A percentile compares a stretch with the other conserved stretches of the same genome.
Conservation (phyloP, 1,140 invertebrate species). For the Berghia stephanieae region DNA sequence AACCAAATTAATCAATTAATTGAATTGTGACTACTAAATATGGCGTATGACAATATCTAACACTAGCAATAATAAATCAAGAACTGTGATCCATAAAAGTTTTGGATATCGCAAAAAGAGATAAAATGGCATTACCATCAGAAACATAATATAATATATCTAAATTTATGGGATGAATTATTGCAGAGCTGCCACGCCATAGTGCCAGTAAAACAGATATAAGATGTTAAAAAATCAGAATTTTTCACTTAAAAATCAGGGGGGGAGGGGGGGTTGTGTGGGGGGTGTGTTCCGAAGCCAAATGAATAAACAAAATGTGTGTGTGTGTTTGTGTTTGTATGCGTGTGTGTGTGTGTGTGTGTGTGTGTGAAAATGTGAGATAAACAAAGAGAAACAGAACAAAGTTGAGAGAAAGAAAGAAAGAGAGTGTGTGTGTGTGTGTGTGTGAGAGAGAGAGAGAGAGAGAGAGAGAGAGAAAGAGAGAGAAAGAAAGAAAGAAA, state of each 20-base stretch:
- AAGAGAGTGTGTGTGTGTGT: background rate
- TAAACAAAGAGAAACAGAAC: background rate
- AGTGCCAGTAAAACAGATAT: background rate
- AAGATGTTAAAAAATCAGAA: too few relatives aligned
- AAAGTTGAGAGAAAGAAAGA: background rate
- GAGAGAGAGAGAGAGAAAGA: slow-evolving; percentile 19
- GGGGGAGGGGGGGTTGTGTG: too few relatives aligned
- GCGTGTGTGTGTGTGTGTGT: background rate
- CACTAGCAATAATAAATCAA: too few relatives aligned
- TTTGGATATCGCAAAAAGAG: too few relatives aligned
- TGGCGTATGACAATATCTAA: too few relatives aligned
- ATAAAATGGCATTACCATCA: too few relatives aligned
- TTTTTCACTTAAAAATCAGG: too few relatives aligned
- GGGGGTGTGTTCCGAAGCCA: background rate
- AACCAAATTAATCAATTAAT: too few relatives aligned
- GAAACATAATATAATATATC: background rate
- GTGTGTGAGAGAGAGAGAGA: slow-evolving; percentile 12
- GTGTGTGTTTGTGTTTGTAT: slow-evolving; percentile 5
- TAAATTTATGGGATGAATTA: background rate
- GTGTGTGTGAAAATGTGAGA: background rate
- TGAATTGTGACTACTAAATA: too few relatives aligned
- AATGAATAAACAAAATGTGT: background rate
- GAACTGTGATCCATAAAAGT: too few relatives aligned
- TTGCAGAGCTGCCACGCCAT: background rate
- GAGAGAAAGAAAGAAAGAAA: slow-evolving; percentile 14